Base-by-base conservation (phyloP, 30 jellyfish, hydroid and myxozoan species). In the Cassiopea xamachana region DNA sequence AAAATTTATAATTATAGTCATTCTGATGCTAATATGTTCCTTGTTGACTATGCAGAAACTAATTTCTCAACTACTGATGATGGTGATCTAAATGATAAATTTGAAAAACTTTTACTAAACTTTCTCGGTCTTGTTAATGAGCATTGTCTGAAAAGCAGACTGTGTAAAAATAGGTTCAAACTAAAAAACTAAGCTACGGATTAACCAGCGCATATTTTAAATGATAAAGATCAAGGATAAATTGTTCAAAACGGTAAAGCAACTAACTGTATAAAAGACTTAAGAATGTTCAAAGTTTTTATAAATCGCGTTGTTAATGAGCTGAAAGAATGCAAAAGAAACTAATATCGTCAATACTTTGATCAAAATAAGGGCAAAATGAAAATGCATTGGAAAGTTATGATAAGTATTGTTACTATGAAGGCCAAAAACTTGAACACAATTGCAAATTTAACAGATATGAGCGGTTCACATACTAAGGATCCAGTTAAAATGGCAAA, bases 401-500 rank as follows among this genome's bases (percentile, higher is more conserved):
- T 67, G 15, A 67, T 3, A 18, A 67, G 45, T 67, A 15, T 67
- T 15, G 76, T 67, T 67, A 15, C 46, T 14, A 13, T 67, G 45
- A 84, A 84, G 60, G 62, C 86, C 77, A 70, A 70, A 12, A 71
- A 84, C 68, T 73, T 71, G 13, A 86, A 55, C 69, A 71, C 86
- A 64, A 46, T 75, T 51, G 9, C 82, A 84, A 59, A 69, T 13
- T 19, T 84, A 70, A 69, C 61, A 69, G 92, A 84, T 68, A 72
- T 48, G 50, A 72, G 58, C 60, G 92, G 87, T 70, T 84, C 86
- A 73, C 76, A 70, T 45, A 73, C 58, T 45, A 69, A 58, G 64
- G 79, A 84, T 50, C 92, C 92, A 84, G 86, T 74, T 51, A 71
- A 69, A 84, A 84, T 84, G n/a, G 92, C 92, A 49, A 43, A 84